Evolutionary conservation across 1,140 invertebrate genomes (phyloP).

Genomic region (Heterodera carotae): DNA sequence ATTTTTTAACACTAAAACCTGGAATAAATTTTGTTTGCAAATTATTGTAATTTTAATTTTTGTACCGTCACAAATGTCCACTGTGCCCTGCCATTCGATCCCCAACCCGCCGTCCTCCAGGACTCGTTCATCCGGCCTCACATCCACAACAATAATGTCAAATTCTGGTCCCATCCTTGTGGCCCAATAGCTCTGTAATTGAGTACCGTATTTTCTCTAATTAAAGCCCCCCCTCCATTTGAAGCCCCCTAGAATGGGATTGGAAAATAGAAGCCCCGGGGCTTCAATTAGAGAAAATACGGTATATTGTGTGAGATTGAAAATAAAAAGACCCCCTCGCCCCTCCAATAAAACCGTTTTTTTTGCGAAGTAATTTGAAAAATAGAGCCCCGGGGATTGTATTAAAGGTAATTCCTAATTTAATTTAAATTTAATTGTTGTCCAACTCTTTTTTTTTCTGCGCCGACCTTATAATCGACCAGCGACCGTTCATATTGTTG

Average conservation of each 20-base stretch:
- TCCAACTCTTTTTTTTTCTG: not conserved
- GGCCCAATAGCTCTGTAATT: constrained; percentile 56
- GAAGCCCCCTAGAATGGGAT: too few relatives aligned
- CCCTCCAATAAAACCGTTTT: too few relatives aligned
- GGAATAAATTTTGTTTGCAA: not conserved
- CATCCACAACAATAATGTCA: constrained; percentile 56
- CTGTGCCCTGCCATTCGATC: constrained; percentile 92
- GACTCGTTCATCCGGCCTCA: constrained; percentile 55
- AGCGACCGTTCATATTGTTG: constrained; percentile 32
- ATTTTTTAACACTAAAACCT: not conserved
- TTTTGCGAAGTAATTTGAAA: not conserved
- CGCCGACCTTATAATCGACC: constrained; percentile 28
- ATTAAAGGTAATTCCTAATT: too few relatives aligned
- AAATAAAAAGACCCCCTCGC: too few relatives aligned
- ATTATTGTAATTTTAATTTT: not conserved
- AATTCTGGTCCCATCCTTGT: constrained; percentile 53
- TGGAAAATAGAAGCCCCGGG: too few relatives aligned
- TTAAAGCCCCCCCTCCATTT: too few relatives aligned
- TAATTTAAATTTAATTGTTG: not conserved
- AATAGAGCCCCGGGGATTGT: not conserved
- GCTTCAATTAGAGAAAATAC: too few relatives aligned
- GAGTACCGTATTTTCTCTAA: not conserved
- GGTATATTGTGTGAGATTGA: too few relatives aligned
- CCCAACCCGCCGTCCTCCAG: constrained; percentile 80
- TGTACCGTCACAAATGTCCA: constrained; percentile 84